Conservation (phyloP, 2,888 invertebrate genomes). For the Entomobrya multifasciata region DNA sequence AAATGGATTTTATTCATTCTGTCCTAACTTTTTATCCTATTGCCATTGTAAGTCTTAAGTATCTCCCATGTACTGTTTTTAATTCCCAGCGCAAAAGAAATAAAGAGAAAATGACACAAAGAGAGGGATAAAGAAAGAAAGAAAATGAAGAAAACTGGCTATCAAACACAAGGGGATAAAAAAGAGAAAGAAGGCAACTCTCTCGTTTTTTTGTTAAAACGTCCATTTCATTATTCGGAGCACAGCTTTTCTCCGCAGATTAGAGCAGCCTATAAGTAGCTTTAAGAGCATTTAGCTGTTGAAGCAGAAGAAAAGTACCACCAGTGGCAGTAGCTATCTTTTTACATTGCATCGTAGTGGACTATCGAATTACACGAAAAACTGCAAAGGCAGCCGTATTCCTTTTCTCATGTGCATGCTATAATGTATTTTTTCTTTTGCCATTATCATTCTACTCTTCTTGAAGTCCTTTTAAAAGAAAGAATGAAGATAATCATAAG, state of each 20-base stretch:
- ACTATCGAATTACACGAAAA: slow-evolving; percentile 62
- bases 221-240: slow-evolving; percentile 63
- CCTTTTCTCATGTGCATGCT: background rate
- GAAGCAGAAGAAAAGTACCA: slow-evolving; percentile 39
- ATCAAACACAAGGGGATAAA: slow-evolving; percentile 50
- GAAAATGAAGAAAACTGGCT: slow-evolving; percentile 49
- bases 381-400: slow-evolving; percentile 57
- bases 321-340: background rate
- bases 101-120: slow-evolving; percentile 26
- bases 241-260: slow-evolving; percentile 66
- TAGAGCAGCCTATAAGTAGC: slow-evolving; percentile 60
- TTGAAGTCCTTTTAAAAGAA: slow-evolving; percentile 7
- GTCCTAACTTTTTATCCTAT: slow-evolving; percentile 11
- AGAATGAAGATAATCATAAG: slow-evolving; percentile 48
- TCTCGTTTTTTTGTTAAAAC: slow-evolving; percentile 52
- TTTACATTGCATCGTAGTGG: slow-evolving; percentile 17
- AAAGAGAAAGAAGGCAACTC: slow-evolving; percentile 31
- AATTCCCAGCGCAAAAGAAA: slow-evolving; percentile 36
- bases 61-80: slow-evolving; percentile 9
- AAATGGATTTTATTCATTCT: slow-evolving; percentile 51
- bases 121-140: slow-evolving; percentile 33
- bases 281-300: slow-evolving; percentile 60
- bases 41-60: too few relatives aligned
- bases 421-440: background rate
- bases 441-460: slow-evolving; percentile 32